These are phyloP conservation scores for Philereme transversata DNA, from an alignment of 2,888 invertebrate genomes.

Conservation along the genomic window DNA sequence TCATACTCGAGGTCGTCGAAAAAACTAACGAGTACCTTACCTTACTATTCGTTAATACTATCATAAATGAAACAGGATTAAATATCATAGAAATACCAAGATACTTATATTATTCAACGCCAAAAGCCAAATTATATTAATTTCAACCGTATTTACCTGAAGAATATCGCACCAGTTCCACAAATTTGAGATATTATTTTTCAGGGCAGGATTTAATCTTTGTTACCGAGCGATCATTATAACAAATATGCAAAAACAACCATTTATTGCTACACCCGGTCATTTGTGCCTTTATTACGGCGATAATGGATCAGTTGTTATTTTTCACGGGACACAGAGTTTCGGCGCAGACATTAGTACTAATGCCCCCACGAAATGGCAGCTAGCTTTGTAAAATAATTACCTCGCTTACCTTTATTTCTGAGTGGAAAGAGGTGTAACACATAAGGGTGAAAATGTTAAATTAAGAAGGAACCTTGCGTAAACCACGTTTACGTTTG, in stretches of 20 bases:
- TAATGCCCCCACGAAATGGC: conserved; percentile 58
- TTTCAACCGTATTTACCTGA: conserved; percentile 3
- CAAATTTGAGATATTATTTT: conserved; percentile 11
- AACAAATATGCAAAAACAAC: conserved; percentile 48
- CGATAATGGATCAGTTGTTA: conserved; percentile 63
- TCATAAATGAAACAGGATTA: too few relatives aligned
- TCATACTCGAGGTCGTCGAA: too few relatives aligned
- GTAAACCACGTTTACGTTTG: conserved; percentile 34
- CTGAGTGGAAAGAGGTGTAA: conserved; percentile 48
- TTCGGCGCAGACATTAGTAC: conserved; percentile 62
- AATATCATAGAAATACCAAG: too few relatives aligned
- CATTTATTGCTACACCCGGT: conserved; percentile 45
- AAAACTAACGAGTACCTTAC: too few relatives aligned
- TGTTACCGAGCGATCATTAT: conserved; percentile 33
- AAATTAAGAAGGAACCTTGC: conserved; percentile 33
- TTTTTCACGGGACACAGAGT: conserved; percentile 62
- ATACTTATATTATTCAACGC: too few relatives aligned
- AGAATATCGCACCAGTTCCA: conserved; percentile 1
- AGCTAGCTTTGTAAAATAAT: conserved; percentile 59
- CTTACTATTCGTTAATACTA: too few relatives aligned
- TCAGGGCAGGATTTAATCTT: conserved; percentile 30
- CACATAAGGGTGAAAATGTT: conserved; percentile 43
- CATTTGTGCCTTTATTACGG: conserved; percentile 55
- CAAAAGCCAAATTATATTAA: background rate
- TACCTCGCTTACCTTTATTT: conserved; percentile 55